phyloP scores from a whole-genome alignment of 2,888 invertebrate genomes.

The Diploptera punctata region DNA sequence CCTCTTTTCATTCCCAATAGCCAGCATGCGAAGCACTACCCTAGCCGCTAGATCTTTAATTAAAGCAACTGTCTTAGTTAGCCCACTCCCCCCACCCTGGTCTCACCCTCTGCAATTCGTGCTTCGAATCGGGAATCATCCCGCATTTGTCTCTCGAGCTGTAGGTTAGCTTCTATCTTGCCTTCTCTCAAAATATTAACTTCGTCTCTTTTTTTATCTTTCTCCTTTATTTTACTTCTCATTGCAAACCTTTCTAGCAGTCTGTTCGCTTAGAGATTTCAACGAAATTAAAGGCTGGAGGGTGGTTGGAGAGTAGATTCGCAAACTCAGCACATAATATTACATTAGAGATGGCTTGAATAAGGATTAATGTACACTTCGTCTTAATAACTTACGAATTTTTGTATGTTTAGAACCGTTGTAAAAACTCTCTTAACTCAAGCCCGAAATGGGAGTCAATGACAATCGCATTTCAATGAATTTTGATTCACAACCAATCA shows the following conservation, averaged over 20 bases:
- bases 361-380: too few relatives aligned
- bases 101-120: constrained; percentile 35
- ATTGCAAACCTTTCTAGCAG: constrained; percentile 9
- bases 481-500: too few relatives aligned
- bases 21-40: constrained; percentile 12
- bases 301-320: too few relatives aligned
- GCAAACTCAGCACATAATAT: not conserved
- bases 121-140: constrained; percentile 39
- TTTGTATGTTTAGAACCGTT: too few relatives aligned
- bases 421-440: too few relatives aligned
- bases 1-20: constrained; percentile 20
- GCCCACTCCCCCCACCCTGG: not conserved
- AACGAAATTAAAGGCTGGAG: not conserved
- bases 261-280: not conserved
- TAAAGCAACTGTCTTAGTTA: constrained; percentile 43
- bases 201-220: not conserved
- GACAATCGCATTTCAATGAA: too few relatives aligned
- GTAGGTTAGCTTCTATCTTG: constrained; percentile 16
- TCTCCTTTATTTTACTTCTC: constrained; percentile 10
- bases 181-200: constrained; percentile 29
- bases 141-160: constrained; percentile 24
- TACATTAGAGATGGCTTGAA: too few relatives aligned
- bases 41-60: constrained; percentile 39
- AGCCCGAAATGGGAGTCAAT: too few relatives aligned
- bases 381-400: too few relatives aligned